phyloP scores from a whole-genome alignment of 35 echinoderm and acorn worm species.

The Strongylocentrotus purpuratus region DNA sequence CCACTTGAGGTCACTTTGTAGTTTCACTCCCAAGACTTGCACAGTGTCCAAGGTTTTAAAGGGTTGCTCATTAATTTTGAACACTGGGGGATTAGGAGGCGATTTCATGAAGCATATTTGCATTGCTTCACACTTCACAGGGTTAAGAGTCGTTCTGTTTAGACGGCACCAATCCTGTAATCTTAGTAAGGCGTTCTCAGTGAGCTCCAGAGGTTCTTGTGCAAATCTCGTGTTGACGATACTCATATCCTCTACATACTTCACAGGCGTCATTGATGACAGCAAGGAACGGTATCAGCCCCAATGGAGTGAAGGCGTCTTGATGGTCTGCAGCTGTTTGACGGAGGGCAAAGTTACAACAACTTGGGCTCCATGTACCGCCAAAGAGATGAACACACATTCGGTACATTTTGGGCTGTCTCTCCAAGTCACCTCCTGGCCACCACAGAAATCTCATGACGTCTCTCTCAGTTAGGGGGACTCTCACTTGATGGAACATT shows the following conservation, averaged over 20 bases:
- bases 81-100: too few relatives aligned
- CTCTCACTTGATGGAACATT: conserved; percentile 67
- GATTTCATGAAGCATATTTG: too few relatives aligned
- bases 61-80: too few relatives aligned
- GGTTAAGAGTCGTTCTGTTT: too few relatives aligned
- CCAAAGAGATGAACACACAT: conserved; percentile 51
- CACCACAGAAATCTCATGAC: conserved; percentile 62
- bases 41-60: too few relatives aligned
- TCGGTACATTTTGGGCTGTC: conserved; percentile 6
- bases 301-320: not conserved
- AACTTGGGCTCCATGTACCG: conserved; percentile 49
- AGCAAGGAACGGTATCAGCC: conserved; percentile 24
- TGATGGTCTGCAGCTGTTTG: conserved; percentile 15
- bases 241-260: too few relatives aligned
- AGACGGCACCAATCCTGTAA: too few relatives aligned
- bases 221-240: conserved; percentile 23
- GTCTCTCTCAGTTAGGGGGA: conserved; percentile 55
- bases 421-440: conserved; percentile 47
- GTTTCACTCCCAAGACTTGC: too few relatives aligned
- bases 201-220: not conserved
- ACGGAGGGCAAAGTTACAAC: conserved; percentile 11
- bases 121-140: too few relatives aligned
- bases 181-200: too few relatives aligned
- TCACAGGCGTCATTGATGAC: conserved; percentile 47
- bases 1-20: too few relatives aligned